phyloP scores from a whole-genome alignment of 1,140 invertebrate species.

The Lepidostoma basale region DNA sequence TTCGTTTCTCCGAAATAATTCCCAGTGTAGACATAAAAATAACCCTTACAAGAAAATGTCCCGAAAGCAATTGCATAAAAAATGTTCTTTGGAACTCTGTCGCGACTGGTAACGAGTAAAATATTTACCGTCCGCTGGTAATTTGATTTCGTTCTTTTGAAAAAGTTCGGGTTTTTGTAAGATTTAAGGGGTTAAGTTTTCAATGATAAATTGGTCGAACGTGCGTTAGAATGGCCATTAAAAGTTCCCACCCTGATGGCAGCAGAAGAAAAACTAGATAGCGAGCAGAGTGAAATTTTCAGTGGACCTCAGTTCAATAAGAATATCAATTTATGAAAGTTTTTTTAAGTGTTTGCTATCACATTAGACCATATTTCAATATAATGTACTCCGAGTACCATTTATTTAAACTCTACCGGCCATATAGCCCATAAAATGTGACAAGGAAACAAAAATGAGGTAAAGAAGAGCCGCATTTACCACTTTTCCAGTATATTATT shows the following conservation, averaged over 20 bases:
- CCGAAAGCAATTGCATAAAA: constrained; percentile 20
- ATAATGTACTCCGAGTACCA: too few relatives aligned
- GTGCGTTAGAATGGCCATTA: constrained; percentile 38
- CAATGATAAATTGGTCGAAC: constrained; percentile 28
- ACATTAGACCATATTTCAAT: too few relatives aligned
- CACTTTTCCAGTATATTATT: too few relatives aligned
- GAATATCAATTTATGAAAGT: too few relatives aligned
- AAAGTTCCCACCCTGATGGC: constrained; percentile 14
- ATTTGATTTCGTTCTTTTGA: constrained; percentile 12
- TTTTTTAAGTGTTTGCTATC: too few relatives aligned
- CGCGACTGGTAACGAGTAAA: constrained; percentile 5
- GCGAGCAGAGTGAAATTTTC: background rate
- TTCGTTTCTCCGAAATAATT: too few relatives aligned
- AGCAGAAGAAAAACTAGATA: background rate
- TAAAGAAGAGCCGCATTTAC: too few relatives aligned
- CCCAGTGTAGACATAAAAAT: background rate
- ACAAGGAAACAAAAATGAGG: too few relatives aligned
- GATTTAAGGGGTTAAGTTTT: constrained; percentile 25
- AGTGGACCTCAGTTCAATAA: background rate
- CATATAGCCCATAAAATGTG: too few relatives aligned
- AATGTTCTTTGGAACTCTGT: background rate
- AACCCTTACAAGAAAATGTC: background rate
- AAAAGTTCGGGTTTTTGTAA: constrained; percentile 1
- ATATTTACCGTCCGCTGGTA: constrained; percentile 10
- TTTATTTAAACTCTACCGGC: too few relatives aligned